These are phyloP conservation scores for Eolophus roseicapilla DNA, from an alignment of 2,113 vertebrate species.

Conservation along the genomic window DNA sequence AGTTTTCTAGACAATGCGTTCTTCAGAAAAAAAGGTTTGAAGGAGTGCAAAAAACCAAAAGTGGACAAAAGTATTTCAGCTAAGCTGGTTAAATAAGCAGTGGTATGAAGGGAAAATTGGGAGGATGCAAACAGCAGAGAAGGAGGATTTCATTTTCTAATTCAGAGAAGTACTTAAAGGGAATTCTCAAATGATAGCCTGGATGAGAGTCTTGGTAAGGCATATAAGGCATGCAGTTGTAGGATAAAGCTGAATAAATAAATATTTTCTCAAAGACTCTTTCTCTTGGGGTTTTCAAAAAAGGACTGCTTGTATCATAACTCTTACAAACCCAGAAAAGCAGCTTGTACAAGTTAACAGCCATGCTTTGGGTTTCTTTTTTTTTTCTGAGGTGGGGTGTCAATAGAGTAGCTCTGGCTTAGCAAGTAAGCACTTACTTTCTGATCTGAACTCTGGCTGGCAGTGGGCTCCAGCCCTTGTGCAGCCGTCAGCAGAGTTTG, in stretches of 20 bases:
- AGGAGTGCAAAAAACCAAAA: background rate
- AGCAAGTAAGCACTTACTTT: background rate
- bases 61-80: background rate
- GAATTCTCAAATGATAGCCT: background rate
- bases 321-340: background rate
- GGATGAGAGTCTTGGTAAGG: background rate
- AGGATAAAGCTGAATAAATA: background rate
- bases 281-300: background rate
- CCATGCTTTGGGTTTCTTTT: background rate
- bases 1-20: background rate
- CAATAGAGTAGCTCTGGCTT: background rate
- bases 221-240: background rate
- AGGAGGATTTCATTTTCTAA: background rate
- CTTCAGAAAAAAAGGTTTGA: background rate
- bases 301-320: background rate
- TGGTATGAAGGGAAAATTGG: background rate
- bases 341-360: background rate
- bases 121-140: background rate
- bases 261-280: background rate
- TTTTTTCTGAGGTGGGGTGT: background rate
- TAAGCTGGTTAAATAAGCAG: background rate
- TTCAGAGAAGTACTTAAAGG: background rate
- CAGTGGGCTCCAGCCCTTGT: fast-evolving
- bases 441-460: background rate
- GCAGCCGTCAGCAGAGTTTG: background rate